Conservation (phyloP, 1,140 invertebrate species). For the Zaprionus camerounensis region DNA sequence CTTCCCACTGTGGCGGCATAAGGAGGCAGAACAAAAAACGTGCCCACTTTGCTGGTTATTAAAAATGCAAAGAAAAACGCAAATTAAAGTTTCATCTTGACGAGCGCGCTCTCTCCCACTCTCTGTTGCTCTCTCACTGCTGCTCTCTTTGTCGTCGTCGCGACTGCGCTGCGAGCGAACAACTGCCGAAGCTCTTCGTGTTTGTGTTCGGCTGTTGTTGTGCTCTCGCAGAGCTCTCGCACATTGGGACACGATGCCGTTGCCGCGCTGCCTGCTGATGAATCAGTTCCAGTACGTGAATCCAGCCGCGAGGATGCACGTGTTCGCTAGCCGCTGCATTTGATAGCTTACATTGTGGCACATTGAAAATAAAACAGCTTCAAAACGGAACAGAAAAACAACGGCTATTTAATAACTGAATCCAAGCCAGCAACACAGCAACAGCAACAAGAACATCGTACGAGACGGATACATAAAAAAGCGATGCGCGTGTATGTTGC, state of each 20-base stretch:
- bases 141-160: background rate
- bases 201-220: background rate
- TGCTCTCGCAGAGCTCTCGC: slow-evolving; percentile 17
- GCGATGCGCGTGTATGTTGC: slow-evolving; percentile 28
- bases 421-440: slow-evolving; percentile 55
- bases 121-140: background rate
- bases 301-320: slow-evolving; percentile 77
- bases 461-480: slow-evolving; percentile 76
- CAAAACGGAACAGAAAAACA: slow-evolving; percentile 40
- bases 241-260: slow-evolving; percentile 7
- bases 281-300: slow-evolving; percentile 79
- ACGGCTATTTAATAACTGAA: slow-evolving; percentile 78
- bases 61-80: slow-evolving; percentile 64
- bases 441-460: slow-evolving; percentile 46
- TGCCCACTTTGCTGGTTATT: slow-evolving; percentile 58
- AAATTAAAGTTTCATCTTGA: slow-evolving; percentile 71
- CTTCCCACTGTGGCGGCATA: slow-evolving; percentile 30
- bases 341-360: slow-evolving; percentile 63
- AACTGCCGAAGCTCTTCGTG: background rate
- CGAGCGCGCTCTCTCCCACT: background rate
- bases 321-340: slow-evolving; percentile 42
- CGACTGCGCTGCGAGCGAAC: slow-evolving; percentile 14
- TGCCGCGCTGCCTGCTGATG: slow-evolving; percentile 33
- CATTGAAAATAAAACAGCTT: slow-evolving; percentile 74
- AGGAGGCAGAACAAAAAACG: slow-evolving; percentile 16